phyloP scores from a whole-genome alignment of 2,113 vertebrate species.

The Cricetomys ansorgei region DNA sequence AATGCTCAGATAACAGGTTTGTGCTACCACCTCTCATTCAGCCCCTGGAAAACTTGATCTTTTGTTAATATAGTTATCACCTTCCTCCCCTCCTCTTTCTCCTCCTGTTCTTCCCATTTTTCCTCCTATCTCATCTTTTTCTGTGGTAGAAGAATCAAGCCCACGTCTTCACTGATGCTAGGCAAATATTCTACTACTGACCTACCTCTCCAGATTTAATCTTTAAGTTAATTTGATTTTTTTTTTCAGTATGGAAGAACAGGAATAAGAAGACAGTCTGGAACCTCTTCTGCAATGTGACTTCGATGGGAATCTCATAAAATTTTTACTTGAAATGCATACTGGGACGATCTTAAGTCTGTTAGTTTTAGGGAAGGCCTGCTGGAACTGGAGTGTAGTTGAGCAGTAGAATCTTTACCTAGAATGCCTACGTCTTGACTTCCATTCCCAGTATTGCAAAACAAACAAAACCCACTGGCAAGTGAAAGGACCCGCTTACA shows the following conservation, averaged over 20 bases:
- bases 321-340: background rate
- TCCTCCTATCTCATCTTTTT: background rate
- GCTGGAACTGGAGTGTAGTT: background rate
- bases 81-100: background rate
- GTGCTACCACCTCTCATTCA: too few species aligned
- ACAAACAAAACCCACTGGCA: background rate
- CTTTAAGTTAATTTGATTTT: background rate
- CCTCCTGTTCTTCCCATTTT: background rate
- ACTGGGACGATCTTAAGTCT: background rate
- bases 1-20: background rate
- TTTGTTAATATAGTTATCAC: too few species aligned
- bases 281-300: background rate
- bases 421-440: background rate
- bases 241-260: background rate
- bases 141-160: background rate
- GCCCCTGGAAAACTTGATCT: accelerated
- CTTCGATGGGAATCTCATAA: background rate
- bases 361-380: background rate
- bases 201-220: background rate
- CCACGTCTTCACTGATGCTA: background rate
- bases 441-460: background rate
- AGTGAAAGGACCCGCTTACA: background rate
- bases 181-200: background rate
- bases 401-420: background rate
- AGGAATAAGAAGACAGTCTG: background rate